Evolutionary conservation across 2,888 invertebrate genomes (phyloP).

Genomic region (Archaeoteleia sp.): DNA sequence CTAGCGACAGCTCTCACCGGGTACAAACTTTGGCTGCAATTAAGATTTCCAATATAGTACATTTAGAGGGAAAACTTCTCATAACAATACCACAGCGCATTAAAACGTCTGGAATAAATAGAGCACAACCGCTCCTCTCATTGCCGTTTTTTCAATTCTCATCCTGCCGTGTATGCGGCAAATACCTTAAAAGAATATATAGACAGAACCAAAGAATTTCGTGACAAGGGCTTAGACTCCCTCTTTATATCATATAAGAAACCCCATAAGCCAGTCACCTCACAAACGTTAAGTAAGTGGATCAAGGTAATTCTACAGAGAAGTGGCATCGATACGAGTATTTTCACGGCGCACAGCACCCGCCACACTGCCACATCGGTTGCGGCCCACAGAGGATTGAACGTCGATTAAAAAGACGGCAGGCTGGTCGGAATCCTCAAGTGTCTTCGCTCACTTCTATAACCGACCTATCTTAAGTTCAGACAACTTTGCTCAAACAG

Average conservation of each 20-base stretch:
- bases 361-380: too few species aligned
- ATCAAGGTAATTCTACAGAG: background rate
- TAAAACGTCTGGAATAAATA: constrained; percentile 19
- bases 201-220: too few species aligned
- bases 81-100: constrained; percentile 23
- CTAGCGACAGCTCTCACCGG: constrained; percentile 29
- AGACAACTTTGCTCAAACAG: too few species aligned
- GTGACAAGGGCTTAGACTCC: too few species aligned
- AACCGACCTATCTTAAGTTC: too few species aligned
- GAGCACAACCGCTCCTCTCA: constrained; percentile 18
- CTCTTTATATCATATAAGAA: constrained; percentile 19
- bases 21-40: constrained; percentile 31
- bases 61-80: background rate
- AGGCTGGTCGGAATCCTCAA: too few species aligned
- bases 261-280: constrained; percentile 1
- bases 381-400: too few species aligned
- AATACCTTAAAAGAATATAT: too few species aligned
- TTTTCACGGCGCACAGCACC: constrained; percentile 1
- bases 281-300: constrained; percentile 2
- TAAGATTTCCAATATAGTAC: constrained; percentile 7
- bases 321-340: constrained; percentile 1
- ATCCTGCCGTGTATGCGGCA: too few species aligned
- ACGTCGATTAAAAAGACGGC: too few species aligned
- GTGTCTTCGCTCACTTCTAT: too few species aligned
- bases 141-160: constrained; percentile 25